Evolutionary conservation across 2,113 vertebrate species (phyloP), one percentile per base, ranked within the genome.

Genomic region (Aspidoscelis tigris): DNA sequence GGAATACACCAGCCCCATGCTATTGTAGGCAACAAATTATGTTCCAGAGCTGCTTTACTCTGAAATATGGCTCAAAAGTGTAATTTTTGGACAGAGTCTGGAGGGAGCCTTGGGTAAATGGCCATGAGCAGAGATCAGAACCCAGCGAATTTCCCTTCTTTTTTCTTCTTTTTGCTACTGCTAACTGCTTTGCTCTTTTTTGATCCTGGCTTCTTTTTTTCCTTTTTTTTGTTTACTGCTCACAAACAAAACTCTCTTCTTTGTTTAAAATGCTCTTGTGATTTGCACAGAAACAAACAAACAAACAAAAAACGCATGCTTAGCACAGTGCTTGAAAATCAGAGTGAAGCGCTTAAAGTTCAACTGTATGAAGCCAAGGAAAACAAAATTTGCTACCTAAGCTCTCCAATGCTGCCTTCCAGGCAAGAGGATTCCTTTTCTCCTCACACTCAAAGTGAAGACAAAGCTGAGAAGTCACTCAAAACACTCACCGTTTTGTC

Each of bases 211-310:
- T 87, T 91, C 81, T 90, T 89, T 83, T 81, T 86, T n/a, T 4
- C 87, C 86, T 84, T 77, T 41, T 73, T 1, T 78, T 7, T 0
- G 0, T 72, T 58, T 39, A 81, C 75, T 82, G 80, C 14, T 12
- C 2, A 74, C 80, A 73, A 85, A 88, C 76, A 84, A 82, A 88
- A 55, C 83, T 86, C 78, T 74, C 75, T 88, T 89, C 92, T 93
- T 86, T 61, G 47, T 77, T 64, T 69, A 2, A 14, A 33, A 88
- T 55, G 76, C 22, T 73, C 2, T 86, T 84, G 84, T 90, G 89
- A 91, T 91, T 76, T 91, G 65, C 90, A 91, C 84, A 87, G 93
- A 93, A 95, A 91, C 81, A 90, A 92, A 84, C 79, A 90, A 92
- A 84, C 79, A 90, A 87, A 93, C 92, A 89, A 84, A 75, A 89